Conservation (phyloP, 2,888 invertebrate species). For the Drosophila cognata region DNA sequence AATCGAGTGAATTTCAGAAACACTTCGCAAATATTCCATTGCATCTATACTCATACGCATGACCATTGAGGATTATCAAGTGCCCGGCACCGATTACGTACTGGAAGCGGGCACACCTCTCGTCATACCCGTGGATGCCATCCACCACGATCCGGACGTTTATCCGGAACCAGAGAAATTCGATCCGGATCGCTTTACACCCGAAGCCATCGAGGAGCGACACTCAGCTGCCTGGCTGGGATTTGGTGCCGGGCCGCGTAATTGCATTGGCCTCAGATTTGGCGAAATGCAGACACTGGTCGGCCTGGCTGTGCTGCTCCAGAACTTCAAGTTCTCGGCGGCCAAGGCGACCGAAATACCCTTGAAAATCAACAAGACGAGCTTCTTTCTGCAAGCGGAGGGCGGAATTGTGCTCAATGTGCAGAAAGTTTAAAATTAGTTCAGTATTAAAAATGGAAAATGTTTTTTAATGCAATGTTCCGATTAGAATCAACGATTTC, state of each 20-base stretch:
- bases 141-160: conserved; percentile 85
- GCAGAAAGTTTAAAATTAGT: conserved; percentile 37
- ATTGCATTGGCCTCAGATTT: conserved; percentile 84
- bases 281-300: conserved; percentile 82
- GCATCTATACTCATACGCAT: conserved; percentile 80
- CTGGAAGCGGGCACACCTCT: conserved; percentile 86
- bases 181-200: conserved; percentile 85
- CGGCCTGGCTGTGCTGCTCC: conserved; percentile 73
- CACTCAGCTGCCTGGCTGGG: conserved; percentile 77
- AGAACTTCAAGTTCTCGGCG: conserved; percentile 72
- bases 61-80: conserved; percentile 79
- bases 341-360: conserved; percentile 71
- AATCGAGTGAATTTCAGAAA: conserved; percentile 77
- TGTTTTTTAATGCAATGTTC: neutral
- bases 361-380: conserved; percentile 60
- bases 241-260: conserved; percentile 82
- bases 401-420: conserved; percentile 77
- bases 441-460: neutral
- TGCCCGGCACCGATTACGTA: conserved; percentile 81
- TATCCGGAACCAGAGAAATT: conserved; percentile 85
- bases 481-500: neutral
- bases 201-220: conserved; percentile 74
- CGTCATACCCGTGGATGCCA: conserved; percentile 86
- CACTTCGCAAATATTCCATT: conserved; percentile 85
- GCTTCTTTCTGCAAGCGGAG: conserved; percentile 67